Evolutionary conservation across 2,888 invertebrate genomes (phyloP).

Genomic region (Apodemia zela): DNA sequence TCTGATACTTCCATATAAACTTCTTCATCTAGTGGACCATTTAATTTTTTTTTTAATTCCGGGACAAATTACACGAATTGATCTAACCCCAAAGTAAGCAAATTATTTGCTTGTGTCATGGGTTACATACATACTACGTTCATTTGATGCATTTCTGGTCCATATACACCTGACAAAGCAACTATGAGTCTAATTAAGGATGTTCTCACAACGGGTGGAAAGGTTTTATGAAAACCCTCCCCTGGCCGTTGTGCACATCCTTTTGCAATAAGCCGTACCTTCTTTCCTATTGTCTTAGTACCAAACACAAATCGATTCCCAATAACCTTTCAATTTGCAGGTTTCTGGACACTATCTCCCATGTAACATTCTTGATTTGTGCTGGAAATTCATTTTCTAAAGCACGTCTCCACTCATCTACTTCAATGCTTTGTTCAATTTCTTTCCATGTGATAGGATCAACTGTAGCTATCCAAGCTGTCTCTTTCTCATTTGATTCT

Average conservation of each 20-base stretch:
- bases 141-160: constrained; percentile 27
- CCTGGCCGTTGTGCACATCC: constrained; percentile 26
- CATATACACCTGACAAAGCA: constrained; percentile 26
- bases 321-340: constrained; percentile 20
- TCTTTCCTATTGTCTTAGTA: constrained; percentile 19
- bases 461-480: constrained; percentile 3
- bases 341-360: no score
- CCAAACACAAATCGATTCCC: constrained; percentile 22
- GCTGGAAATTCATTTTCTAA: constrained; percentile 23
- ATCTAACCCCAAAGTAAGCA: no score
- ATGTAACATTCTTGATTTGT: no score
- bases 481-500: no score
- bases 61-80: no score
- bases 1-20: constrained; percentile 29
- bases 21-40: constrained; percentile 29
- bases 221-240: constrained; percentile 27
- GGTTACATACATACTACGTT: constrained; percentile 28
- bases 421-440: constrained; percentile 5
- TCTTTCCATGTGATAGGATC: constrained; percentile 13
- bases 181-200: constrained; percentile 28
- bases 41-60: no score
- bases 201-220: constrained; percentile 24
- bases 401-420: constrained; percentile 18
- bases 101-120: no score
- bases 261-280: constrained; percentile 24